These are phyloP conservation scores for Labrus mixtus DNA, from an alignment of 2,113 vertebrate species.

Conservation along the genomic window DNA sequence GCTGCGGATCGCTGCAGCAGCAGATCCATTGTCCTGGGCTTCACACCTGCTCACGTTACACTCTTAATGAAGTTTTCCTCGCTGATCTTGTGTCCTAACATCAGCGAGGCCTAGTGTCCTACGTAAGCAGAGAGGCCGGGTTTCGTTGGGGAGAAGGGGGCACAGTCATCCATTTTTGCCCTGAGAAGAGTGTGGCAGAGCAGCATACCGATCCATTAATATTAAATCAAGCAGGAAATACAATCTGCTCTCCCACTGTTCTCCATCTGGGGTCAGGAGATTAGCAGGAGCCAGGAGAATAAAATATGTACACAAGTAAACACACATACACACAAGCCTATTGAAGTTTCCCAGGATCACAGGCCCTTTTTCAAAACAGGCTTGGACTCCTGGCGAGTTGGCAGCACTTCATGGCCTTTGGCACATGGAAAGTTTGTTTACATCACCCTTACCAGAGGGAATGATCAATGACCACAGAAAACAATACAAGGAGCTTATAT, in stretches of 20 bases:
- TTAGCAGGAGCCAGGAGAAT: conserved; percentile 46
- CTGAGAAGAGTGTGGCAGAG: conserved; percentile 34
- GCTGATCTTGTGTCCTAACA: conserved; percentile 17
- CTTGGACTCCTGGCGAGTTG: conserved; percentile 3
- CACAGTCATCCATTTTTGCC: conserved; percentile 14
- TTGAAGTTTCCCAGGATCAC: conserved; percentile 4
- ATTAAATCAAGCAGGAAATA: conserved; percentile 78
- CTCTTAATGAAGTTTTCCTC: conserved; percentile 52
- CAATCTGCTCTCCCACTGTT: conserved; percentile 58
- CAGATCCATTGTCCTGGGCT: conserved; percentile 47
- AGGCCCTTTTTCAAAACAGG: conserved; percentile 8
- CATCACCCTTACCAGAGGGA: neutral
- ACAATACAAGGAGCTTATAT: conserved; percentile 15
- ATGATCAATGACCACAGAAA: conserved; percentile 4
- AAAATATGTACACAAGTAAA: conserved; percentile 16
- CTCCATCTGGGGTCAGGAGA: conserved; percentile 61
- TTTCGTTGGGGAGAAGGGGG: neutral
- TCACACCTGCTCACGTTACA: conserved; percentile 58
- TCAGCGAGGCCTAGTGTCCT: conserved; percentile 17
- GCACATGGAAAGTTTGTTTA: neutral
- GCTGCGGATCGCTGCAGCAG: conserved; percentile 26
- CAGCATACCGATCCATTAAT: conserved; percentile 70
- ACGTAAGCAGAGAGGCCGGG: conserved; percentile 27
- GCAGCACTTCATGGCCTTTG: conserved; percentile 3
- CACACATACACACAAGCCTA: neutral